Evolutionary conservation across 1,140 invertebrate genomes (phyloP).

Genomic region (Rhizoglyphus robini): DNA sequence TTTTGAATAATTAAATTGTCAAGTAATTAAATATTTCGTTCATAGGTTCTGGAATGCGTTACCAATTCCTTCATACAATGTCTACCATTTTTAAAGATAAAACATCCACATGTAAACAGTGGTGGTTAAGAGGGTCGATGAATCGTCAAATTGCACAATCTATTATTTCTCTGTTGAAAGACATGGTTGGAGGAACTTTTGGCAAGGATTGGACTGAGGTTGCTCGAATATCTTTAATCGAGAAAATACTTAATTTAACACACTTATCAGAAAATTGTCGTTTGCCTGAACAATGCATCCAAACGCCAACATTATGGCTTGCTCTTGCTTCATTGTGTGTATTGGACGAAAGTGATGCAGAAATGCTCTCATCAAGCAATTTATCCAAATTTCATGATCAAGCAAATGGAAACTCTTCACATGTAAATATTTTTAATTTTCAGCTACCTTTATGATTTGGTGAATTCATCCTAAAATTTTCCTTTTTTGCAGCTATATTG

Average conservation of each 20-base stretch:
- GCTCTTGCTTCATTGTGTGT: conserved; percentile 83
- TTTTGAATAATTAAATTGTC: conserved; percentile 11
- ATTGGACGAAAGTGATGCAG: conserved; percentile 75
- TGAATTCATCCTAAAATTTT: conserved; percentile 11
- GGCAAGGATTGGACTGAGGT: conserved; percentile 70
- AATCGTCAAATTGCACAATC: conserved; percentile 67
- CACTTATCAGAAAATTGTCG: conserved; percentile 59
- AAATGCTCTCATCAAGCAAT: conserved; percentile 57
- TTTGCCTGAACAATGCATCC: conserved; percentile 56
- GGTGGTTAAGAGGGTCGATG: conserved; percentile 69
- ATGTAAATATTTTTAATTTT: conserved; percentile 3
- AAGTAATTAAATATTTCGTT: neutral
- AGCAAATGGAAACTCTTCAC: conserved; percentile 17
- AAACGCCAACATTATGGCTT: conserved; percentile 76
- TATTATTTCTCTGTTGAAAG: conserved; percentile 70
- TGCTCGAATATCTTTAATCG: conserved; percentile 77
- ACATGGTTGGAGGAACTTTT: conserved; percentile 76
- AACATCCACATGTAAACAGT: conserved; percentile 36
- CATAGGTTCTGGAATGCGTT: neutral
- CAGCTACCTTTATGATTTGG: conserved; percentile 24
- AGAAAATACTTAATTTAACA: conserved; percentile 72
- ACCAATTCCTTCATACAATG: neutral
- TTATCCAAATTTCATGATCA: conserved; percentile 34
- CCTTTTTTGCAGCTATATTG: conserved; percentile 52
- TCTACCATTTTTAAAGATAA: neutral